Evolutionary conservation across 2,797 vertebrate genomes (phyloP).

Genomic region (Pangasius macronema): DNA sequence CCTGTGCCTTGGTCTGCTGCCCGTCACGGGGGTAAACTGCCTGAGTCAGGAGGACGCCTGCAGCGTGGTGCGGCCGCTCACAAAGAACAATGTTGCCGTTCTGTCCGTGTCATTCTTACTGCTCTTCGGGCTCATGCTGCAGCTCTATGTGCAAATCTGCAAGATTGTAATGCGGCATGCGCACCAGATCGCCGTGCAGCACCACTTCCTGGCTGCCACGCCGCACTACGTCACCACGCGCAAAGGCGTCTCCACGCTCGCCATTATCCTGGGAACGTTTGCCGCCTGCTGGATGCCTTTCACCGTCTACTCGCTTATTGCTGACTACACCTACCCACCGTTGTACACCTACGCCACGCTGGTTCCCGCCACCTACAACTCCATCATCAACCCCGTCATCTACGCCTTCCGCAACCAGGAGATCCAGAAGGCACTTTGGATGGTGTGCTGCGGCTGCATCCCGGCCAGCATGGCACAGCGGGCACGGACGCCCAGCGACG

Average conservation of each 20-base stretch:
- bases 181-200: slow-evolving; percentile 97
- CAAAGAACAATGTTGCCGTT: slow-evolving; percentile 94
- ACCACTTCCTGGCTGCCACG: slow-evolving; percentile 95
- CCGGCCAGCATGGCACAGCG: slow-evolving; percentile 87
- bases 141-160: slow-evolving; percentile 97
- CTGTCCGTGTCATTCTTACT: slow-evolving; percentile 95
- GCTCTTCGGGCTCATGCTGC: slow-evolving; percentile 97
- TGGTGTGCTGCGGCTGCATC: slow-evolving; percentile 92
- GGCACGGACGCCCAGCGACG: slow-evolving; percentile 92
- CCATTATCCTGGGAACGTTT: slow-evolving; percentile 96
- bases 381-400: slow-evolving; percentile 97
- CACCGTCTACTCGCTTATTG: slow-evolving; percentile 94
- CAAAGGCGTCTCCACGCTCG: slow-evolving; percentile 96
- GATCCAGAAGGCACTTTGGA: slow-evolving; percentile 97
- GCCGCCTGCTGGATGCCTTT: slow-evolving; percentile 99
- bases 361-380: slow-evolving; percentile 98
- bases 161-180: slow-evolving; percentile 97
- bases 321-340: slow-evolving; percentile 95
- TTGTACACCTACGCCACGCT: slow-evolving; percentile 98
- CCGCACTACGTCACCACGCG: slow-evolving; percentile 98
- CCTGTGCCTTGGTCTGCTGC: slow-evolving; percentile 90
- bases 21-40: slow-evolving; percentile 95
- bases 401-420: slow-evolving; percentile 99
- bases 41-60: slow-evolving; percentile 90
- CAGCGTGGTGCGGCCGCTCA: slow-evolving; percentile 94